These are phyloP conservation scores for Oscheius sp. DNA, from an alignment of 2,888 invertebrate species.

Conservation along the genomic window DNA sequence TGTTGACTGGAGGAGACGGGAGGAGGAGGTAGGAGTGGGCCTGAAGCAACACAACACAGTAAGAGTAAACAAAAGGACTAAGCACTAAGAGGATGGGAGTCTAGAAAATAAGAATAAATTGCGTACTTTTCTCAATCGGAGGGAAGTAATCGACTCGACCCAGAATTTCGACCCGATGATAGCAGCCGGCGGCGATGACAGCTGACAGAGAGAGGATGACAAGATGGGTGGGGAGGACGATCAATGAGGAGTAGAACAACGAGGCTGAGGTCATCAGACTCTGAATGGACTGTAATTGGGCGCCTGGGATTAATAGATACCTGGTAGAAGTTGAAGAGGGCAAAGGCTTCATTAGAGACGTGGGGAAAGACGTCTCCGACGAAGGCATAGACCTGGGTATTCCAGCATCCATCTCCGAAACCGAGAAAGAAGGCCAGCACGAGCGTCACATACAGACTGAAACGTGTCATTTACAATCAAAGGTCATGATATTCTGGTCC, in stretches of 20 bases:
- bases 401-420: conserved; percentile 95
- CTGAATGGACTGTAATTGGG: conserved; percentile 19
- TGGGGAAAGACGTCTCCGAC: conserved; percentile 88
- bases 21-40: conserved; percentile 23
- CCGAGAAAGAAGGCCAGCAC: conserved; percentile 91
- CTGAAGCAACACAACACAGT: conserved; percentile 14
- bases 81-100: background rate
- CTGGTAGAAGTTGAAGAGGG: conserved; percentile 95
- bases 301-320: conserved; percentile 67
- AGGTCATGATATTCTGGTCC: too few species aligned
- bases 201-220: conserved; percentile 26
- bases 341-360: conserved; percentile 90
- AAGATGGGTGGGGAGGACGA: conserved; percentile 34
- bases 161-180: conserved; percentile 19
- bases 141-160: conserved; percentile 24
- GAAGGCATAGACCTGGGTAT: conserved; percentile 86
- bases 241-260: conserved; percentile 29
- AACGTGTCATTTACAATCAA: background rate
- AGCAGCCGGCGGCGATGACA: conserved; percentile 27
- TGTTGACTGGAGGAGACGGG: too few species aligned
- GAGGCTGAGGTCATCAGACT: conserved; percentile 21
- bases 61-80: background rate
- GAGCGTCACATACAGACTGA: conserved; percentile 81
- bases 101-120: conserved; percentile 11
- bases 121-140: conserved; percentile 28